A percentile compares a stretch with the other conserved stretches of the same genome.
Evolutionary conservation across 1,140 invertebrate species (phyloP).

Genomic region (Diabrotica undecimpunctata): DNA sequence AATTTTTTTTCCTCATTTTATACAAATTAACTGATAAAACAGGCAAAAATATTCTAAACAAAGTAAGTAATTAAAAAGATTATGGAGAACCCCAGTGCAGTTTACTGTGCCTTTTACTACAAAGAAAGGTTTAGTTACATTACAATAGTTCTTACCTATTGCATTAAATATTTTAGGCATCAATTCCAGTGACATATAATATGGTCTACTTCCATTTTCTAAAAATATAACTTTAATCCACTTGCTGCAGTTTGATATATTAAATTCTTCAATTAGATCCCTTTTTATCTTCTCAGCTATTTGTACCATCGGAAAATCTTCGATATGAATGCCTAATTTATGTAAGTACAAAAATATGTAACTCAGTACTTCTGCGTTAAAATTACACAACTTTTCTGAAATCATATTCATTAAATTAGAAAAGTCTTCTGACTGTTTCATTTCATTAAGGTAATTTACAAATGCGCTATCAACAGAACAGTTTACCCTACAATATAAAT

Average conservation of each 20-base stretch:
- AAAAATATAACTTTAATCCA: conserved; percentile 31
- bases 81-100: too few species aligned
- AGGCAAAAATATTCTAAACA: too few species aligned
- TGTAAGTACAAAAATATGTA: conserved; percentile 37
- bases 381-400: conserved; percentile 26
- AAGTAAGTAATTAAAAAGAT: too few species aligned
- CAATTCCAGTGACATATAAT: conserved; percentile 30
- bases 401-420: conserved; percentile 28
- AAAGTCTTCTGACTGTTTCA: conserved; percentile 31
- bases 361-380: conserved; percentile 33
- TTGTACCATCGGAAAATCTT: conserved; percentile 28
- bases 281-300: conserved; percentile 29
- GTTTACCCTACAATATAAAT: conserved; percentile 32
- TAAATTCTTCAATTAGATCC: conserved; percentile 26
- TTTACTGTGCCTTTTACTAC: too few species aligned
- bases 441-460: conserved; percentile 27
- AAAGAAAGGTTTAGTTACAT: not conserved
- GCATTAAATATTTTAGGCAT: conserved; percentile 34
- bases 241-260: conserved; percentile 24
- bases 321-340: conserved; percentile 34
- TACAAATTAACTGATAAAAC: too few species aligned
- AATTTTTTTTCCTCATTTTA: too few species aligned
- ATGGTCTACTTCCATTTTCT: conserved; percentile 32
- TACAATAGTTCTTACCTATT: conserved; percentile 29
- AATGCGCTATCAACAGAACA: conserved; percentile 20